Percentiles rank a stretch among this genome's conserved stretches.
Conservation (phyloP, 92 coral and sea anemone species). For the Desmophyllum pertusum region DNA sequence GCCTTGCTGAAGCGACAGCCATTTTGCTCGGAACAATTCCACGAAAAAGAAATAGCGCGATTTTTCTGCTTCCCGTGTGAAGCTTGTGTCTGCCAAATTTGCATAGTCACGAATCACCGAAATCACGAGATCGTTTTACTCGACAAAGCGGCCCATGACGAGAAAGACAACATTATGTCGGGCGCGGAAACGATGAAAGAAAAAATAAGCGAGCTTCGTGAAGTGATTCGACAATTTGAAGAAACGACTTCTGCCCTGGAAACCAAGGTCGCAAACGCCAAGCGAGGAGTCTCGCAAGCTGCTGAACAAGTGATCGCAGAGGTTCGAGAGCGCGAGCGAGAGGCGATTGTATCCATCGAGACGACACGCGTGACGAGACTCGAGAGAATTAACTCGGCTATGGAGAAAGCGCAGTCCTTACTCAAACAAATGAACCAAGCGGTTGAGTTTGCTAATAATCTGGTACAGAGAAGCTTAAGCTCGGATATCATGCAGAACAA, state of each 20-base stretch:
- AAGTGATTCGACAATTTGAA: not conserved
- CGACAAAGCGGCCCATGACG: not conserved
- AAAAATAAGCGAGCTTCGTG: not conserved
- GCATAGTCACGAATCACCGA: not conserved
- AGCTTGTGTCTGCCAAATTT: conserved; percentile 6
- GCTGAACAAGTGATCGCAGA: not conserved
- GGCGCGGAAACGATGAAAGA: not conserved
- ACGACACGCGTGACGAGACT: conserved; percentile 1
- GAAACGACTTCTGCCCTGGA: not conserved
- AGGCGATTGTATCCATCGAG: not conserved
- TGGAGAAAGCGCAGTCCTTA: too few species aligned
- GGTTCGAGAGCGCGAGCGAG: not conserved
- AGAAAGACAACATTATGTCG: not conserved
- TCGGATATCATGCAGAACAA: too few species aligned
- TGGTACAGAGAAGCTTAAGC: too few species aligned
- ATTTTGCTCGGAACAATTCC: too few species aligned
- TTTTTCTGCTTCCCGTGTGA: not conserved
- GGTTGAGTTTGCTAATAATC: too few species aligned
- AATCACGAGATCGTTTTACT: not conserved
- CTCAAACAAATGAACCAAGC: too few species aligned
- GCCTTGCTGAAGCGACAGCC: too few species aligned
- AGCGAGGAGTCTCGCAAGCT: too few species aligned
- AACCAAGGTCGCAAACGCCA: too few species aligned
- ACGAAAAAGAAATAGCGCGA: not conserved
- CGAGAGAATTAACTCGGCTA: too few species aligned